Percentiles rank a stretch among this genome's conserved stretches.
phyloP scores from a whole-genome alignment of 2,113 vertebrate species.

The Romanogobio albipinnatus region DNA sequence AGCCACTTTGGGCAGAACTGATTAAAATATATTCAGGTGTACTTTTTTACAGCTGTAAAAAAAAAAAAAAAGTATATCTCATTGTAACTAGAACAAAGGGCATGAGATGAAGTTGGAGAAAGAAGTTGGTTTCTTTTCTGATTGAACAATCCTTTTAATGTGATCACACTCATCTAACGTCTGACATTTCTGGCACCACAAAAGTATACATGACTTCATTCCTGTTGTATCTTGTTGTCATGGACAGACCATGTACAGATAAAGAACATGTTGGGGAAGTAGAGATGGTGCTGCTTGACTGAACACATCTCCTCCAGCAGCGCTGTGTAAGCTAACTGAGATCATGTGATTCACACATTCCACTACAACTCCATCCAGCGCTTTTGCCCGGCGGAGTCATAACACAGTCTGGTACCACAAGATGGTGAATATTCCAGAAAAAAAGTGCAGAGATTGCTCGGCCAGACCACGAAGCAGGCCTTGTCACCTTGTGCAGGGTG shows the following conservation, averaged over 20 bases:
- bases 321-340: slow-evolving; percentile 40
- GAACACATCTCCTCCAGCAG: slow-evolving; percentile 34
- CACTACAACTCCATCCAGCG: slow-evolving; percentile 45
- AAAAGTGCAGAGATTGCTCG: slow-evolving; percentile 67
- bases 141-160: background rate
- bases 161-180: background rate
- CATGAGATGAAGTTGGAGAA: no score
- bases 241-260: background rate
- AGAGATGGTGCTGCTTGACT: slow-evolving; percentile 30
- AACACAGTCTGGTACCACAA: slow-evolving; percentile 30
- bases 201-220: slow-evolving; percentile 14
- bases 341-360: slow-evolving; percentile 41
- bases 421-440: slow-evolving; percentile 66
- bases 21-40: no score
- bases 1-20: no score
- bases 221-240: slow-evolving; percentile 8
- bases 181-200: slow-evolving; percentile 9
- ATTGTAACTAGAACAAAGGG: no score
- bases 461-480: slow-evolving; percentile 68
- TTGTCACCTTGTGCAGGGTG: slow-evolving; percentile 80
- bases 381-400: slow-evolving; percentile 46
- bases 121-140: background rate
- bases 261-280: slow-evolving; percentile 17
- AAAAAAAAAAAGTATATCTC: no score
- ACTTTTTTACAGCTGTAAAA: no score